Base-by-base conservation (phyloP, 2,888 invertebrate genomes). In the Hirtodrosophila trivittata region DNA sequence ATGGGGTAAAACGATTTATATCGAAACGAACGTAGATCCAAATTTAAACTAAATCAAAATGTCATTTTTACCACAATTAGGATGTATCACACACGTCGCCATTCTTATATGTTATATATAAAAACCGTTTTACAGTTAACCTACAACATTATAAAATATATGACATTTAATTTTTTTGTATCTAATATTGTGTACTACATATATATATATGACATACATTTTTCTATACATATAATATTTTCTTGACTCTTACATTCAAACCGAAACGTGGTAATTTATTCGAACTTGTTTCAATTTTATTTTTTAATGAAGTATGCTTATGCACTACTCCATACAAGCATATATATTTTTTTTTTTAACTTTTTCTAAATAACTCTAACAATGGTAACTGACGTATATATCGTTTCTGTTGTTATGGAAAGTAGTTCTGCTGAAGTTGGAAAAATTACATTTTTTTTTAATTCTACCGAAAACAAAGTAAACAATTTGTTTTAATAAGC, bases 231-330 rank as follows among this genome's bases (percentile, higher is more conserved):
- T 38, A 54, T n/a, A n/a, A n/a, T n/a, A n/a, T n/a, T n/a, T n/a
- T n/a, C n/a, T n/a, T n/a, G n/a, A n/a, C n/a, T n/a, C n/a, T n/a
- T n/a, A n/a, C n/a, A n/a, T n/a, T n/a, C n/a, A n/a, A n/a, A n/a
- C n/a, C n/a, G n/a, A n/a, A n/a, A n/a, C 7, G n/a, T 9, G 9
- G 7, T 28, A 9, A 28, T 8, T 9, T 8, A 74, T 73, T 87
- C 90, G 90, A 91, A 91, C 90, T 87, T 90, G 90, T 91, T 90
- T 91, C 91, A 90, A 90, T 89, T 89, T 89, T 87, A 84, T 76
- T 65, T 68, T 58, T 9, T 18, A 45, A 18, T 9, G n/a, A n/a
- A n/a, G n/a, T n/a, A n/a, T n/a, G n/a, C n/a, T n/a, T n/a, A n/a
- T n/a, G n/a, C n/a, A n/a, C n/a, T n/a, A n/a, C n/a, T n/a, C n/a